Base-by-base conservation (phyloP, 2,113 vertebrate species). In the Bungarus multicinctus region DNA sequence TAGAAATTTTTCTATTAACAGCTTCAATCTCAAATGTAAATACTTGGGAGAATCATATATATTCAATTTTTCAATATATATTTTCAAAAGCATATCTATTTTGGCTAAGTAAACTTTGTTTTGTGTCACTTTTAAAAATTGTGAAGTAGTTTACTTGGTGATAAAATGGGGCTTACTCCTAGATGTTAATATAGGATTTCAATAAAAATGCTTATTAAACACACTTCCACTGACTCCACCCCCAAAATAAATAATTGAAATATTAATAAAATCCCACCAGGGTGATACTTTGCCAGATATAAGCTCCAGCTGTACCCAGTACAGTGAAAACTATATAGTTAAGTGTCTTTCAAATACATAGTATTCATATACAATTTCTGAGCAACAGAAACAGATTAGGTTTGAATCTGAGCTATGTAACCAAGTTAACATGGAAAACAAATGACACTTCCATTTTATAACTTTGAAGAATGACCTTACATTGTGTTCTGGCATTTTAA, bases 321-420 rank as follows among this genome's bases (percentile, higher is more conserved):
- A 93, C 74, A 90, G 88, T 20, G 50, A 90, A 93, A 57, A 90
- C 55, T 34, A 60, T 86, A 58, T 52, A 9, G n/a, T 52, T 87
- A 87, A 52, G 34, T 87, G 14, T 52, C 11, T 52, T 52, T 39
- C 94, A 96, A 98, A 98, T 97, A 98, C 97, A 98, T 90, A 97
- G 97, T 97, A 98, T 98, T 98, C 60, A 97, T 96, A 96, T 92
- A 94, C 92, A 96, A 91, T 90, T 96, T 93, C 92, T 97, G 96
- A 95, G 97, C 97, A 97, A 96, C 92, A 90, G 3, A 96, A 4
- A 97, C 89, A 95, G 43, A 96, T 92, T n/a, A 93, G 95, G 54
- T 90, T 94, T 94, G 93, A 94, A 60, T 89, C 89, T 90, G 52
- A 60, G 69, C 87, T 96, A 93, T 94, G 93, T 88, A 91, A 95